These are phyloP conservation scores for Melanotaenia boesemani DNA, from an alignment of 2,797 vertebrate species.

Conservation along the genomic window DNA sequence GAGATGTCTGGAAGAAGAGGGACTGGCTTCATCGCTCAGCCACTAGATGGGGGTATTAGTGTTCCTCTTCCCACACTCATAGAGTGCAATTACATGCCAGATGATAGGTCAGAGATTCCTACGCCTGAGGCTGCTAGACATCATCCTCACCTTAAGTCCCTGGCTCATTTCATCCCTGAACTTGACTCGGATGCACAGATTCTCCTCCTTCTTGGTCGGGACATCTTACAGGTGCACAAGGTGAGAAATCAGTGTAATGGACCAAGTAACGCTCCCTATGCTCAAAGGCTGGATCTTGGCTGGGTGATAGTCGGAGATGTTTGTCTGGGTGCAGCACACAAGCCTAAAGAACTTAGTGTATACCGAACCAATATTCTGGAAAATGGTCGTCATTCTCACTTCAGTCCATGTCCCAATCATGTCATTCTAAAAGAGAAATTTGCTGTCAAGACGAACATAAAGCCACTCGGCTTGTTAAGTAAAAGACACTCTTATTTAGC, in stretches of 20 bases:
- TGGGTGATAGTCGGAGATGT: no score
- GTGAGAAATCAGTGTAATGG: not conserved
- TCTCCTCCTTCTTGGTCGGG: not conserved
- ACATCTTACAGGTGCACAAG: not conserved
- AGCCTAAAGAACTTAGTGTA: no score
- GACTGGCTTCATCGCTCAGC: constrained; percentile 2
- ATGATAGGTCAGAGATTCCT: constrained; percentile 14
- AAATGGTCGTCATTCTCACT: not conserved
- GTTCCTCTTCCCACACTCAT: not conserved
- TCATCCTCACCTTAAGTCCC: not conserved
- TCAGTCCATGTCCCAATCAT: not conserved
- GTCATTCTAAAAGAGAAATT: not conserved
- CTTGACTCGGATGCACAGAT: constrained; percentile 1
- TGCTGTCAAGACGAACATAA: no score
- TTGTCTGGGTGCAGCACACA: no score
- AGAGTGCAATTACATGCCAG: constrained; percentile 14
- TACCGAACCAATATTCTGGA: not conserved
- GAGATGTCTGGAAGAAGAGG: no score
- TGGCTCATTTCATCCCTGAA: no score
- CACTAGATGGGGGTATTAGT: not conserved
- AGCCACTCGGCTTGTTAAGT: no score
- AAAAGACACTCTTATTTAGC: no score
- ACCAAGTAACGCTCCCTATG: no score
- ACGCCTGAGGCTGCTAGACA: not conserved
- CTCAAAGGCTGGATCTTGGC: no score